Base-by-base conservation (phyloP, 2,797 vertebrate genomes). In the Pelochelys cantorii region DNA sequence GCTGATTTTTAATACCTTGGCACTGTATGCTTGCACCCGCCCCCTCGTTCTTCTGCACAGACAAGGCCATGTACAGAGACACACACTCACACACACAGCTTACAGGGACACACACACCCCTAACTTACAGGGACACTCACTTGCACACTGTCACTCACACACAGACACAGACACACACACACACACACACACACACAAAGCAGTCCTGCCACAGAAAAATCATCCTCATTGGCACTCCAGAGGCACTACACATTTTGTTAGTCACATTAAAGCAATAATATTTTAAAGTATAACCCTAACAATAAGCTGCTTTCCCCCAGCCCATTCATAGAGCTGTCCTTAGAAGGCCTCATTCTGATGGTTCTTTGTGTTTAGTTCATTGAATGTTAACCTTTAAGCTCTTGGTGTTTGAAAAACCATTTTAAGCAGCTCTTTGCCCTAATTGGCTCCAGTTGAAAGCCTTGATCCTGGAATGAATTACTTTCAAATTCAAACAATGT, bases 401-500 rank as follows among this genome's bases (percentile, higher is more conserved):
- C 48, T n/a, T 31, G 71, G 77, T 5, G 2, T 23, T 79, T 17
- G 18, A 92, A 94, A 95, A 94, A 93, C 81, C 78, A 81, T 90
- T 93, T 80, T 87, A 92, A 94, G 90, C 79, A 90, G 78, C 86
- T 89, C 90, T 93, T 85, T 74, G 55, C 81, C 83, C 56, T 91
- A 85, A 87, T 71, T 86, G 94, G 79, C 90, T 95, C 88, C 94
- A 83, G 55, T 94, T 86, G 93, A 86, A 94, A 92, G 84, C 85
- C 85, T 92, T 94, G 92, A 95, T 92, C 92, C 94, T 27, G 71
- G 92, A 92, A 95, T 87, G 93, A 95, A 94, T 85, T 91, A 84
- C 90, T 95, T 93, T 91, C 34, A 7, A 89, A 95, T 95, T 92
- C 86, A 95, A 95, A 95, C 84, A 93, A 93, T 84, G 93, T 85